Percentiles rank a stretch among this genome's conserved stretches.
These are phyloP conservation scores for Puntigrus tetrazona DNA, from an alignment of 2,113 vertebrate species.

Conservation along the genomic window DNA sequence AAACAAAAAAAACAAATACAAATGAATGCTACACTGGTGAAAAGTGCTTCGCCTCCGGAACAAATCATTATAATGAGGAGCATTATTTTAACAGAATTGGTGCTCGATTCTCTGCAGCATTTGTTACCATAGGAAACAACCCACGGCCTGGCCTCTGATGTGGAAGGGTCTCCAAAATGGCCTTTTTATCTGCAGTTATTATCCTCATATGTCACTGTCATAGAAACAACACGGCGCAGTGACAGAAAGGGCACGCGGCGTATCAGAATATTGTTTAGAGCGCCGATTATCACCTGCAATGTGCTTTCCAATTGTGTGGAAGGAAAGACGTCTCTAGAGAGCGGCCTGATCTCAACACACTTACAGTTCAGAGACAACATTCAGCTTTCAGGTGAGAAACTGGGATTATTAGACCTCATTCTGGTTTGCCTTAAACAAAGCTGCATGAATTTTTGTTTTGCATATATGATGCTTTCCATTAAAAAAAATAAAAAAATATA, in stretches of 20 bases:
- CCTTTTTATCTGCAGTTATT: constrained; percentile 56
- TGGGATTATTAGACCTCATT: not conserved
- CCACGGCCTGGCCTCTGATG: constrained; percentile 7
- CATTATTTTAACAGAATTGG: constrained; percentile 27
- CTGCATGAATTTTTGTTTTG: too few species aligned
- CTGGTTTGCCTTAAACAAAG: not conserved
- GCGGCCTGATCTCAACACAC: constrained; percentile 8
- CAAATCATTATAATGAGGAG: constrained; percentile 20
- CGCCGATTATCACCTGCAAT: constrained; percentile 32
- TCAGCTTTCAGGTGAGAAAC: not conserved
- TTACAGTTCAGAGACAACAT: not conserved
- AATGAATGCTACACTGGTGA: not conserved
- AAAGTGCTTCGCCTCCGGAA: not conserved
- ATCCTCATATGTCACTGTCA: constrained; percentile 61
- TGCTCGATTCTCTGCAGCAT: constrained; percentile 19
- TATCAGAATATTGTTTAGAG: constrained; percentile 42
- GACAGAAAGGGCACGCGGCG: constrained; percentile 43
- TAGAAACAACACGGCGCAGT: constrained; percentile 43
- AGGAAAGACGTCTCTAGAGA: constrained; percentile 16
- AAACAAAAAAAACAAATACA: not conserved
- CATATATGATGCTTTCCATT: not conserved
- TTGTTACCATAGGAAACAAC: constrained; percentile 37
- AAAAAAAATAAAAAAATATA: not conserved
- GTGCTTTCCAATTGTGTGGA: not conserved
- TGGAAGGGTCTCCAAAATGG: constrained; percentile 25